Percentiles rank a stretch among this genome's conserved stretches.
phyloP scores from a whole-genome alignment of 2,113 vertebrate species.

The Channa maculata region DNA sequence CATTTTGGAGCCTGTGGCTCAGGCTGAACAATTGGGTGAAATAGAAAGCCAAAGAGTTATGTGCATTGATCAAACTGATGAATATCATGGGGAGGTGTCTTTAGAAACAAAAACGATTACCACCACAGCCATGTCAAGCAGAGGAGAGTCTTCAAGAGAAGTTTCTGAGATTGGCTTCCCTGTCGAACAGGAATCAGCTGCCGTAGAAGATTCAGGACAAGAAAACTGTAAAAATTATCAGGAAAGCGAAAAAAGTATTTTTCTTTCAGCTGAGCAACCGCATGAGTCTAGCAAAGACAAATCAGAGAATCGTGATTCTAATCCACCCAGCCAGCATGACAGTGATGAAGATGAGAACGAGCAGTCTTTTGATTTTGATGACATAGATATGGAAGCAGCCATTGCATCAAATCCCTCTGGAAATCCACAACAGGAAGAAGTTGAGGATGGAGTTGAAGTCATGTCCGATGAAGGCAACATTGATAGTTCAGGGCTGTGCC shows the following conservation, averaged over 20 bases:
- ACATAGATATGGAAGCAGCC: slow-evolving; percentile 61
- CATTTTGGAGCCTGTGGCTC: neutral
- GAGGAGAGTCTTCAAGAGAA: neutral
- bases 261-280: neutral
- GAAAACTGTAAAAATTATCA: neutral
- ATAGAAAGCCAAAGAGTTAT: neutral
- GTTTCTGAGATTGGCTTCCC: neutral
- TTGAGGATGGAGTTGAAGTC: slow-evolving; percentile 40
- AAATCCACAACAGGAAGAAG: neutral
- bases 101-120: neutral
- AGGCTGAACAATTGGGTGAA: neutral
- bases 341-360: slow-evolving; percentile 57
- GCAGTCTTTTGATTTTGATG: slow-evolving; percentile 78
- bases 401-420: neutral
- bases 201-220: slow-evolving; percentile 2
- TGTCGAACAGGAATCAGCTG: neutral
- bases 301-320: neutral
- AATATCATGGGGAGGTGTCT: neutral
- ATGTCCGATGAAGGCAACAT: slow-evolving; percentile 16
- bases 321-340: neutral
- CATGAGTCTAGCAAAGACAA: neutral
- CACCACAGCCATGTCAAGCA: neutral
- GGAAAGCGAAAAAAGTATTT: neutral
- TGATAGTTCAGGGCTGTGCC: neutral
- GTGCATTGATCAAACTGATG: neutral